Evolutionary conservation across 2,113 vertebrate species (phyloP), one percentile per base, ranked within the genome.

Genomic region (Aegotheles bennettii): DNA sequence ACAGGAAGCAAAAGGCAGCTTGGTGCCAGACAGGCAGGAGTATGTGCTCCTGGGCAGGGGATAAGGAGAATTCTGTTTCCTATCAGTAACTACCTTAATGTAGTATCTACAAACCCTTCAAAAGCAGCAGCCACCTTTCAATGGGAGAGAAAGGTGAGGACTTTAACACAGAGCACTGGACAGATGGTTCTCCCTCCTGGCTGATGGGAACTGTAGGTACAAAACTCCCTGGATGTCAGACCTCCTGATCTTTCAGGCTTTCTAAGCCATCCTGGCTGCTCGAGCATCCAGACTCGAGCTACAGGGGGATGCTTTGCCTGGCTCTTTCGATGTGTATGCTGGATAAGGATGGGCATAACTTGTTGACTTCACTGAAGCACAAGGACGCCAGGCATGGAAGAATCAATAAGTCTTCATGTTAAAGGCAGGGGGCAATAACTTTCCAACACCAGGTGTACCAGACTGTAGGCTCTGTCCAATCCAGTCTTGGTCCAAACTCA

Each of bases 221-320:
- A 35, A 7, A 48, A 7, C 5, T 82, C 10, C 18, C 15, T 38
- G 17, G 26, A 50, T 7, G 15, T 35, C 13, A 56, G 57, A 50
- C 11, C 29, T 71, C 17, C 16, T 11, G 2, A n/a, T 21, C 8
- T 61, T 54, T 2, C 1, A 1, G 6, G 3, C 1, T 86, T 36
- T 80, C 50, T 79, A 28, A 53, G 9, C 4, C 10, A 24, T 24
- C 6, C 25, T 35, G 28, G 3, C n/a, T n/a, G n/a, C n/a, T n/a
- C n/a, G 13, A 89, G 5, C 31, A 64, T 10, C 8, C 15, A 77
- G 17, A 11, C 29, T 54, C 1, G 10, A 63, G 14, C 13, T 45
- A 11, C 24, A 59, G 14, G 6, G 6, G 8, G 2, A 54, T 29
- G 8, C 4, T 26, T 73, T 54, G 4, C n/a, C 10, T 79, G 33